Conservation (phyloP, 1,140 invertebrate species). For the Leguminivora glycinivorella region DNA sequence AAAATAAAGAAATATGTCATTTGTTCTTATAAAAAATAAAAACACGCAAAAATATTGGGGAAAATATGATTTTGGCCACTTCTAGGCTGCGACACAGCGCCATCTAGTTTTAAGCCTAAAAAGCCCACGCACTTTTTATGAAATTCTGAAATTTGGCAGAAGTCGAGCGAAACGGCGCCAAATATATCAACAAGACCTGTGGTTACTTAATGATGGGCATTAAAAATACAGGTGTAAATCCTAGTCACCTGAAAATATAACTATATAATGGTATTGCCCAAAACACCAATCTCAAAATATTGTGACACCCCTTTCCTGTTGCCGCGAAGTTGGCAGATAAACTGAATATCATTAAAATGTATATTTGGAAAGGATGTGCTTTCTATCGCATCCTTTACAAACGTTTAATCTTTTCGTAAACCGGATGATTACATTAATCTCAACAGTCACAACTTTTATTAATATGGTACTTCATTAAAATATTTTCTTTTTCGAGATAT, state of each 20-base stretch:
- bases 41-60: no score
- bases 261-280: neutral
- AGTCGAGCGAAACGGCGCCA: neutral
- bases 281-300: conserved; percentile 1
- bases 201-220: neutral
- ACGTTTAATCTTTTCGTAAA: conserved; percentile 13
- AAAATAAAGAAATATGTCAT: no score
- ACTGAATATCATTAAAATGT: neutral
- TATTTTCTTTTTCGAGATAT: neutral
- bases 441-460: conserved; percentile 9
- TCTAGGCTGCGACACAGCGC: no score
- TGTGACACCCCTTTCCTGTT: conserved; percentile 7
- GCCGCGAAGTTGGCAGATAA: conserved; percentile 6
- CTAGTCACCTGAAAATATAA: neutral
- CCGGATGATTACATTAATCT: conserved; percentile 22
- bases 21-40: no score
- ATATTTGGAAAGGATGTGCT: neutral
- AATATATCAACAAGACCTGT: conserved; percentile 11
- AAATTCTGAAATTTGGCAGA: neutral
- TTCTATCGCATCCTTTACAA: conserved; percentile 15
- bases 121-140: neutral
- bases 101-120: no score
- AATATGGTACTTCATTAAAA: conserved; percentile 8
- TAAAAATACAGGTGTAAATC: neutral
- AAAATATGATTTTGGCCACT: no score